Evolutionary conservation across 2,797 vertebrate genomes (phyloP).

Genomic region (Brachyrhaphis roseni): DNA sequence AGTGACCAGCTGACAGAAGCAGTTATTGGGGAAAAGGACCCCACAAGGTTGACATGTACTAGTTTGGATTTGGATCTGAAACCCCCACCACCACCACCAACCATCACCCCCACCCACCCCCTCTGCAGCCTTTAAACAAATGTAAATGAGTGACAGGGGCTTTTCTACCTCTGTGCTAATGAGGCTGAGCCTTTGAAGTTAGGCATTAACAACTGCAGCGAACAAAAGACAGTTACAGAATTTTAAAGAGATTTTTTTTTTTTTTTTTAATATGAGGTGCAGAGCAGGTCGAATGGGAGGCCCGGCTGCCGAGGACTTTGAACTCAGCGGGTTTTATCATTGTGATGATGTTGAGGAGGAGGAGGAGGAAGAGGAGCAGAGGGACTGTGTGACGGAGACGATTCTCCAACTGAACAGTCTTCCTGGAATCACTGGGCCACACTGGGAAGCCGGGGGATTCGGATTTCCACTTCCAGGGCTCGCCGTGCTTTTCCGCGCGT

Average conservation of each 20-base stretch:
- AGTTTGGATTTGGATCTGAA: constrained; percentile 81
- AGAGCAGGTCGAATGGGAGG: constrained; percentile 78
- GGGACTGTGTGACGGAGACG: constrained; percentile 64
- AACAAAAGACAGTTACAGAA: constrained; percentile 87
- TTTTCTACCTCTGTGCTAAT: constrained; percentile 86
- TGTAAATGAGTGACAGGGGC: constrained; percentile 85
- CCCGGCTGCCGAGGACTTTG: constrained; percentile 78
- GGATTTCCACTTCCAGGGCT: constrained; percentile 21
- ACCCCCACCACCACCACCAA: constrained; percentile 42
- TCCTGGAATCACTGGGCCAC: constrained; percentile 34
- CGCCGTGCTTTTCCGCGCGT: constrained; percentile 22
- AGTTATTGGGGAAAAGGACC: constrained; percentile 67
- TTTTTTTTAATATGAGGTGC: constrained; percentile 79
- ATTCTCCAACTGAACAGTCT: constrained; percentile 50
- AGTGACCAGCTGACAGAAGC: constrained; percentile 75
- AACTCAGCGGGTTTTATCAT: constrained; percentile 82
- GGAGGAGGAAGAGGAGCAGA: constrained; percentile 48
- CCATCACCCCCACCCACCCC: constrained; percentile 40
- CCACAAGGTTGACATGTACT: constrained; percentile 79
- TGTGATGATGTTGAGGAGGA: constrained; percentile 66
- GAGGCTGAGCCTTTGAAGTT: constrained; percentile 87
- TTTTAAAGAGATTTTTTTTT: constrained; percentile 81
- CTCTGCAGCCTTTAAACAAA: constrained; percentile 81
- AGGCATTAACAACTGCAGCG: constrained; percentile 85
- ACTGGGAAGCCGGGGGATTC: constrained; percentile 17